Evolutionary conservation across 1,140 invertebrate genomes (phyloP).

Genomic region (Nasonia vitripennis): DNA sequence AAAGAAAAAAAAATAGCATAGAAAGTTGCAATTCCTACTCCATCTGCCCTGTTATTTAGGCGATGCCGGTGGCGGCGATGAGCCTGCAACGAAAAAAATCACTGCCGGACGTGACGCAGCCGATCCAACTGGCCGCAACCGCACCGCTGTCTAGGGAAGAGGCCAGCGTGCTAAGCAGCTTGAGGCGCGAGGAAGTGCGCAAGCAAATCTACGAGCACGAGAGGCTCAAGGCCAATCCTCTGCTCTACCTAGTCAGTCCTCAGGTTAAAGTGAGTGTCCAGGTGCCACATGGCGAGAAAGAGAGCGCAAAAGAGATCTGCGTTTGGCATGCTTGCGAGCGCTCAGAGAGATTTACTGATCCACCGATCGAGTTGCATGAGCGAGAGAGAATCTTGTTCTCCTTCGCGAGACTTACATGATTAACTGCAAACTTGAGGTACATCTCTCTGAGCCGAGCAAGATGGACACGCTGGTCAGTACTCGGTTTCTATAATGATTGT

Average conservation of each 20-base stretch:
- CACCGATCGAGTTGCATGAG: too few relatives aligned
- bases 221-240: slow-evolving; percentile 92
- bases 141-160: slow-evolving; percentile 94
- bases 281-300: neutral
- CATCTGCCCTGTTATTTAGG: slow-evolving; percentile 74
- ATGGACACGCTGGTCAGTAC: neutral
- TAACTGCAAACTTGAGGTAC: neutral
- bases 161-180: slow-evolving; percentile 93
- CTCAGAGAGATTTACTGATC: neutral
- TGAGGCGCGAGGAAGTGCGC: slow-evolving; percentile 94
- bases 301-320: neutral
- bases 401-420: neutral
- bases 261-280: slow-evolving; percentile 91
- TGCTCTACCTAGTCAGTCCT: slow-evolving; percentile 96
- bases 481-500: neutral
- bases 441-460: neutral
- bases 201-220: slow-evolving; percentile 94
- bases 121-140: slow-evolving; percentile 81
- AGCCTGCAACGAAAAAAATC: slow-evolving; percentile 93
- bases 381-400: too few relatives aligned
- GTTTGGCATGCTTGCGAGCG: neutral
- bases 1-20: neutral
- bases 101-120: slow-evolving; percentile 92
- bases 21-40: slow-evolving; percentile 46
- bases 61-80: slow-evolving; percentile 80